Evolutionary conservation across 2,113 vertebrate species (phyloP).

Genomic region (Dermatemys mawii): DNA sequence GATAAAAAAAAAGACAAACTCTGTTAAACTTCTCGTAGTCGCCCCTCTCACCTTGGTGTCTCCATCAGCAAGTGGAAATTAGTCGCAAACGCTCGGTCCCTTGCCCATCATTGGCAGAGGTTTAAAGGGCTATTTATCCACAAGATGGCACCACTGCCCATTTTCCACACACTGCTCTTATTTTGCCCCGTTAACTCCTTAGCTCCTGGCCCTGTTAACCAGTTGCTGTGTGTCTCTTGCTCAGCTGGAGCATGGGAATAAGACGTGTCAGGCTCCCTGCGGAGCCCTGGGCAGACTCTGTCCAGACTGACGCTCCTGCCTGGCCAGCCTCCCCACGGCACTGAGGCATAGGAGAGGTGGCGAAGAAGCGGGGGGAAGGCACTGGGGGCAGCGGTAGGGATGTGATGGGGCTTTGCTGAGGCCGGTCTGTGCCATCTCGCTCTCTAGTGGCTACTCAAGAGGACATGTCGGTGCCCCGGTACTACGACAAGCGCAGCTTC

Average conservation of each 20-base stretch:
- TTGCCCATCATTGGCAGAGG: not conserved
- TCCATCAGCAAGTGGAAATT: not conserved
- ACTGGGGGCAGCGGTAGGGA: not conserved
- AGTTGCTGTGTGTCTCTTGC: not conserved
- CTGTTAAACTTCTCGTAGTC: not conserved
- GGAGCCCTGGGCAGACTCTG: not conserved
- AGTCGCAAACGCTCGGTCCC: not conserved
- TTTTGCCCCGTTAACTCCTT: not conserved
- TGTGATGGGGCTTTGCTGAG: too few relatives aligned
- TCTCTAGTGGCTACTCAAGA: slow-evolving; percentile 21
- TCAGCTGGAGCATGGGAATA: not conserved
- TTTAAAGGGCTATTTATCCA: not conserved
- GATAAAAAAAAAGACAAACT: too few relatives aligned
- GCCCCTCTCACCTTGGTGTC: not conserved
- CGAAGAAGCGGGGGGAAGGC: not conserved
- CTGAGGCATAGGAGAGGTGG: not conserved
- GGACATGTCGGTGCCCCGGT: slow-evolving; percentile 78
- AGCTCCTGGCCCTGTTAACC: not conserved
- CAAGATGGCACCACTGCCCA: not conserved
- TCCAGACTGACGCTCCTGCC: not conserved
- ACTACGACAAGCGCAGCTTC: slow-evolving; percentile 75
- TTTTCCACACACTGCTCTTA: not conserved
- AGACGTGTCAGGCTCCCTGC: not conserved
- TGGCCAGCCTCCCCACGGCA: not conserved
- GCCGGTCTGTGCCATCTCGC: not conserved